Conservation (phyloP, 2,888 invertebrate species). For the Eupithecia dodoneata region DNA sequence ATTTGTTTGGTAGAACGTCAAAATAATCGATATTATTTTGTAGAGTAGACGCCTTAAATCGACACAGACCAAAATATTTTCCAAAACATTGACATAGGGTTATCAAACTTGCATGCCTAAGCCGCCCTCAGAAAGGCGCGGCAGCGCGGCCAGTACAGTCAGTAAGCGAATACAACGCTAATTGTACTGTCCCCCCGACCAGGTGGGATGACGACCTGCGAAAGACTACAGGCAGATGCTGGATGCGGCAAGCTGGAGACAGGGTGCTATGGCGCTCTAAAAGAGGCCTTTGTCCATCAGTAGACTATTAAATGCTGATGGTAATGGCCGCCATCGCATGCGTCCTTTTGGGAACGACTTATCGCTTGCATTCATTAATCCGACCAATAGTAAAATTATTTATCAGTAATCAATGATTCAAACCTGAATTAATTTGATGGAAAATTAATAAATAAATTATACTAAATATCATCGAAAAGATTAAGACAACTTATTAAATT, state of each 20-base stretch:
- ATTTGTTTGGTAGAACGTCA: neutral
- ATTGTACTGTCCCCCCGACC: too few relatives aligned
- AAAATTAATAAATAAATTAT: neutral
- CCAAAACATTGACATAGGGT: slow-evolving; percentile 4
- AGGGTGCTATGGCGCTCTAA: too few relatives aligned
- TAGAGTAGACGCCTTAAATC: neutral
- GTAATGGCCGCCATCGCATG: too few relatives aligned
- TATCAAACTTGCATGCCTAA: neutral
- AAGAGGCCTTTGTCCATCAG: too few relatives aligned
- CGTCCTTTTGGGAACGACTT: too few relatives aligned
- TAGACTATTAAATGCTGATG: too few relatives aligned
- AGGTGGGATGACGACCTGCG: too few relatives aligned
- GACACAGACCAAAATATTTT: slow-evolving; percentile 1
- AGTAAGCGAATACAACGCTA: too few relatives aligned
- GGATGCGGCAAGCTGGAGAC: too few relatives aligned
- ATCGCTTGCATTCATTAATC: neutral
- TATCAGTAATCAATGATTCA: neutral
- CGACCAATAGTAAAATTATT: neutral
- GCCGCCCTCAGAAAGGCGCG: too few relatives aligned
- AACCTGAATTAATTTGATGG: neutral
- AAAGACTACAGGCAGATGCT: too few relatives aligned
- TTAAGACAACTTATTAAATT: neutral
- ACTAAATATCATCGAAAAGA: neutral
- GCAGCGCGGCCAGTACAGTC: too few relatives aligned
- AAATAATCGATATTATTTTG: neutral